A percentile compares a stretch with the other conserved stretches of the same genome.
These are phyloP conservation scores for Pristionchus japonicus DNA, from an alignment of 2,888 invertebrate genomes.

Conservation along the genomic window DNA sequence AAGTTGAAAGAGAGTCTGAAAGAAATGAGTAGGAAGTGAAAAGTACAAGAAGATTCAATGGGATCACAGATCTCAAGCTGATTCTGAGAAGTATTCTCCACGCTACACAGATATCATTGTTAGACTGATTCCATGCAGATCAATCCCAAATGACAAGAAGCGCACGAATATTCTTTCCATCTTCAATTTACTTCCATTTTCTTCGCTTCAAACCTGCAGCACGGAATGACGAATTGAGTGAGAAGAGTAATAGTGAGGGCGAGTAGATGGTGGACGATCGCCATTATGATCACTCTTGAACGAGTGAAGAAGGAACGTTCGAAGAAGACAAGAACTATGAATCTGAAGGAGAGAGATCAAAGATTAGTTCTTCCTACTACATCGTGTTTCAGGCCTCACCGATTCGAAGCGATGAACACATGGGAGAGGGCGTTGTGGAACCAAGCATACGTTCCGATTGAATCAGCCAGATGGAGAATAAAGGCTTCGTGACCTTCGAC, in stretches of 20 bases:
- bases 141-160: no score
- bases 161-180: background rate
- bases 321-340: background rate
- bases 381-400: background rate
- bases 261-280: background rate
- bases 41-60: background rate
- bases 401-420: background rate
- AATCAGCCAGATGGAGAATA: background rate
- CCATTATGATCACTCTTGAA: background rate
- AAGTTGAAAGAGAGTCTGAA: conserved; percentile 15
- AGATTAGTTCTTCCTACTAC: background rate
- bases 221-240: background rate
- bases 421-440: conserved; percentile 23
- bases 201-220: conserved; percentile 18
- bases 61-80: background rate
- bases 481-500: background rate
- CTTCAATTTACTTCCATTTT: background rate
- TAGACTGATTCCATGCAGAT: no score
- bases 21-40: background rate
- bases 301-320: background rate
- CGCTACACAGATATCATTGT: background rate
- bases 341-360: background rate
- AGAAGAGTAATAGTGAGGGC: background rate
- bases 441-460: background rate
- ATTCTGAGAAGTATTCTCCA: background rate